Base-by-base conservation (phyloP, 2,888 invertebrate genomes). In the Liodrosophila aerea region DNA sequence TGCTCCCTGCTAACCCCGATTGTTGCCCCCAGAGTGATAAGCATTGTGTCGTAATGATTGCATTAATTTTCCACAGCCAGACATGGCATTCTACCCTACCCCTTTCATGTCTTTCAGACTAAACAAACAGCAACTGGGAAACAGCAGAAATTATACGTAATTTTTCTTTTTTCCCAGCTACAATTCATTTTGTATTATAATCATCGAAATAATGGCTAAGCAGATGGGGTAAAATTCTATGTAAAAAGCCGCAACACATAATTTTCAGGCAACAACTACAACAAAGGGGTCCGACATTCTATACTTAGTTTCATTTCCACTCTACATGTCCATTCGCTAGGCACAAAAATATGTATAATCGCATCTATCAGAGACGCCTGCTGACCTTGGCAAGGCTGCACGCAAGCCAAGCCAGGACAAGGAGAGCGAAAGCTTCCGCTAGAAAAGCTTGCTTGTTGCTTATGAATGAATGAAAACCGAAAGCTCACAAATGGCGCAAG, bases 361-460 rank as follows among this genome's bases (percentile, higher is more conserved):
- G 36, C 41, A 39, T 51, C 34, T 47, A 40, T 30, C 43, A 43
- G 9, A 3, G 12, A 15, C 37, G 49, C 29, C 30, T 7, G 18
- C 37, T 77, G 78, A 82, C 76, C 76, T 82, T 76, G 74, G 37
- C 47, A 43, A 54, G 66, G 66, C 81, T 70, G 67, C 56, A 49
- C 50, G 53, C 58, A 81, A 69, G 56, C 56, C 57, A 46, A 22
- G 43, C 33, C 33, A 50, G 11, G 11, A 3, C 16, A 18, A 16
- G 2, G 27, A 16, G 2, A 22, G 12, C 9, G n/a, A 54, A 47
- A 56, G 49, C 41, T 56, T 29, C 7, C 31, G 31, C 30, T 0
- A 4, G 30, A 40, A 64, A 57, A 57, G 56, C 37, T 15, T 15
- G 22, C 13, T n/a, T 12, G 39, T 1, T 16, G 37, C 36, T 22